phyloP scores from a whole-genome alignment of 2,888 invertebrate genomes.

The Thumatha senex region DNA sequence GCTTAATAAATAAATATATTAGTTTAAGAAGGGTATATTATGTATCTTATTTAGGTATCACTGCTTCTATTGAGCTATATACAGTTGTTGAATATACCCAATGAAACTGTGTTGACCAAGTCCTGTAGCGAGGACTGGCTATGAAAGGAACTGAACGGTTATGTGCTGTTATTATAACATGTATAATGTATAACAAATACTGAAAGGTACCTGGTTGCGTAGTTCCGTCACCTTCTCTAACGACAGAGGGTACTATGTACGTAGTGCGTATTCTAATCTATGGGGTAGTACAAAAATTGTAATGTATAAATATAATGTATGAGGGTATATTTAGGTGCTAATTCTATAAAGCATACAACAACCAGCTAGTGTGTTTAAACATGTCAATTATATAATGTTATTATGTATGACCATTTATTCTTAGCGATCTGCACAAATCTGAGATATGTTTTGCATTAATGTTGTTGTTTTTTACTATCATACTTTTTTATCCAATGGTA shows the following conservation, averaged over 20 bases:
- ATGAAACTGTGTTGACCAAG: not conserved
- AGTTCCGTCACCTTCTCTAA: too few relatives aligned
- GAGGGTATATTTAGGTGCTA: conserved; percentile 49
- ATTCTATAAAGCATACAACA: too few relatives aligned
- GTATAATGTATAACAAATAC: too few relatives aligned
- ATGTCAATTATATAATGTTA: conserved; percentile 28
- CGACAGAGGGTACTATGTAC: too few relatives aligned
- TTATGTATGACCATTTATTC: conserved; percentile 17
- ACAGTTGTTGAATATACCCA: conserved; percentile 2
- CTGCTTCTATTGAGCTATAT: conserved; percentile 7
- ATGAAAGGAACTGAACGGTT: not conserved
- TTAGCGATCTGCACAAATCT: conserved; percentile 33
- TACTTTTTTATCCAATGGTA: too few relatives aligned
- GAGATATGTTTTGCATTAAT: conserved; percentile 15
- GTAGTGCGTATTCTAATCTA: too few relatives aligned
- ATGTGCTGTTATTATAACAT: too few relatives aligned
- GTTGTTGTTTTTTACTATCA: too few relatives aligned
- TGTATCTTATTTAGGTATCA: not conserved
- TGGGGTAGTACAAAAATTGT: not conserved
- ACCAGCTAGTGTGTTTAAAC: too few relatives aligned
- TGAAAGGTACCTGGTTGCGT: too few relatives aligned
- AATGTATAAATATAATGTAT: conserved; percentile 33
- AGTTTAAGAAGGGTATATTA: not conserved
- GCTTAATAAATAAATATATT: not conserved
- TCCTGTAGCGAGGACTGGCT: not conserved